These are phyloP conservation scores for Erythrocercus mccallii DNA, from an alignment of 2,113 vertebrate genomes.

Conservation along the genomic window DNA sequence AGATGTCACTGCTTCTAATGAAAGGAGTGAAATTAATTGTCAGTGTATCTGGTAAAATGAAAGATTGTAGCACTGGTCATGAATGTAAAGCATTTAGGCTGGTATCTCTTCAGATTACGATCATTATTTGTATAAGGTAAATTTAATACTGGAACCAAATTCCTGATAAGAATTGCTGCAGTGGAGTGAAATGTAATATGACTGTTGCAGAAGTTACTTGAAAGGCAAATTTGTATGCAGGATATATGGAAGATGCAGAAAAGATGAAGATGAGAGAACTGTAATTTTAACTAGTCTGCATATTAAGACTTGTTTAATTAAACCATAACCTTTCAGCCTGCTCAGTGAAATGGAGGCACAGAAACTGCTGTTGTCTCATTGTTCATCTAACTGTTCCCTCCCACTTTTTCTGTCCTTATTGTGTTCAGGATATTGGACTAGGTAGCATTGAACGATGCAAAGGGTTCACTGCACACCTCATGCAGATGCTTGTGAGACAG, in stretches of 20 bases:
- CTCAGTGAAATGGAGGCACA: neutral
- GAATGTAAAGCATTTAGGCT: neutral
- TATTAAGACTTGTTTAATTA: neutral
- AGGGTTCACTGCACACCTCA: constrained; percentile 91
- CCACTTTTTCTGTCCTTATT: neutral
- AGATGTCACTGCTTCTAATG: neutral
- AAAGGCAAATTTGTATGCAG: neutral
- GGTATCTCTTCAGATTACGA: neutral
- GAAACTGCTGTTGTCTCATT: neutral
- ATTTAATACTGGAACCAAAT: neutral
- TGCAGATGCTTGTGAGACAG: constrained; percentile 86
- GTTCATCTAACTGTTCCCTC: neutral
- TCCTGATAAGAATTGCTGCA: neutral
- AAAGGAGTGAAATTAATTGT: neutral
- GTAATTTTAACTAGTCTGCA: neutral
- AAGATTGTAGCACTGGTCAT: neutral
- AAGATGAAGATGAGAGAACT: neutral
- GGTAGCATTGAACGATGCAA: constrained; percentile 86
- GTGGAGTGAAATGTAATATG: neutral
- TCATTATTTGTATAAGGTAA: neutral
- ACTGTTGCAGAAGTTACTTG: neutral
- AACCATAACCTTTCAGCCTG: neutral
- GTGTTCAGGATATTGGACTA: constrained; percentile 83
- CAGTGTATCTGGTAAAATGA: neutral
- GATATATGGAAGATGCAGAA: neutral